Base-by-base conservation (phyloP, 2,797 vertebrate genomes). In the Sebastolobus alascanus region DNA sequence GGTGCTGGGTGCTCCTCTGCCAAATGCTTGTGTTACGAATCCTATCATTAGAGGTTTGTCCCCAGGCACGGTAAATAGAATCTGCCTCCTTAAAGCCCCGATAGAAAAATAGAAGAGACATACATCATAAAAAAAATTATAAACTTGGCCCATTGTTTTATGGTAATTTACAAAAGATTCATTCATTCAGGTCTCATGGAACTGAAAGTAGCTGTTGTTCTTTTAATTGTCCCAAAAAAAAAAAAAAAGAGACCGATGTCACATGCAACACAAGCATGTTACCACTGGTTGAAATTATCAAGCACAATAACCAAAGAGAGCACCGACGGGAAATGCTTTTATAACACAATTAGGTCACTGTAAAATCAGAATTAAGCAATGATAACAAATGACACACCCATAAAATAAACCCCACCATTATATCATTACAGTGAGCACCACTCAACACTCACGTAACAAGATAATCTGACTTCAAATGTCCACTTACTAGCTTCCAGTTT, bases 301-400 rank as follows among this genome's bases (percentile, higher is more conserved):
- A 46, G 33, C 20, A 55, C 25, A 74, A 68, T 58, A 52, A 68
- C 11, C 43, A 52, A 3, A 11, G 29, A 27, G 56, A n/a, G 80
- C 37, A 18, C 5, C 5, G 56, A 61, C 58, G 70, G 66, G 73
- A 74, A 79, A 77, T 63, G 5, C 7, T 50, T 29, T 31, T 55
- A 38, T 31, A 60, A 65, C 22, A 46, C 16, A 72, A 52, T 31
- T 12, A 63, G 43, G n/a, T 43, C 46, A 4, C 31, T 40, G 52
- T 46, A 61, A 46, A 66, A 22, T 67, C 22, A 33, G 25, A 8
- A 38, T 70, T 4, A 54, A 22, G 35, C 27, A 54, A 2, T 2
- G 4, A 54, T 13, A 11, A 59, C n/a, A 70, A 58, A 38, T 8
- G 18, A 43, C 22, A 70, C 3, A 58, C 14, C 9, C 25, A 14